phyloP scores from a whole-genome alignment of 2,888 invertebrate species.

The Caenorhabditis angaria region DNA sequence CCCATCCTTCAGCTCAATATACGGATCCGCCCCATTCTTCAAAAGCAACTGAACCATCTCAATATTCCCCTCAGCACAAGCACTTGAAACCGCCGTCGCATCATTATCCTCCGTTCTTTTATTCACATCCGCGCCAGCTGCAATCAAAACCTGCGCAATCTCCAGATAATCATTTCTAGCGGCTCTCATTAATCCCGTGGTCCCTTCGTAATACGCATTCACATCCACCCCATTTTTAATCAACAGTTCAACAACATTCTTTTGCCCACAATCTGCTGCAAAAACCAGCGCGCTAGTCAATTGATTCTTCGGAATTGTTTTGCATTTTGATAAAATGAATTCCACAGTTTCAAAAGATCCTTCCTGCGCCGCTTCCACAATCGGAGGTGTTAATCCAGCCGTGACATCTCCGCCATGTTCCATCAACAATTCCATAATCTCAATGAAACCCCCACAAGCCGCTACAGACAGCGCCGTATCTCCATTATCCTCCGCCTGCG shows the following conservation, averaged over 20 bases:
- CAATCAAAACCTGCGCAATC: constrained; percentile 93
- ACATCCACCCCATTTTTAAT: constrained; percentile 84
- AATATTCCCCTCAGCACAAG: constrained; percentile 91
- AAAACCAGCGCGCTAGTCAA: constrained; percentile 21
- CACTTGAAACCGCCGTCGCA: constrained; percentile 93
- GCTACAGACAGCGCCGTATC: constrained; percentile 93
- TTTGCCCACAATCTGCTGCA: constrained; percentile 72
- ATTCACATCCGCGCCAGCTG: constrained; percentile 85
- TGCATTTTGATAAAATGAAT: constrained; percentile 71
- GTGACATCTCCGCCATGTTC: constrained; percentile 94
- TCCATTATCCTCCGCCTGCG: constrained; percentile 97
- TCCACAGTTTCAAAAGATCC: constrained; percentile 90
- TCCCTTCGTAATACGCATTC: constrained; percentile 94
- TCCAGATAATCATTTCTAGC: constrained; percentile 93
- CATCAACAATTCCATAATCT: constrained; percentile 92
- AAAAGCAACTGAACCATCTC: constrained; percentile 90
- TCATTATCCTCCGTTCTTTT: constrained; percentile 77
- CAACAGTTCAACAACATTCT: constrained; percentile 91
- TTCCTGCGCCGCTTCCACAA: constrained; percentile 98
- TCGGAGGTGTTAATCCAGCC: constrained; percentile 91
- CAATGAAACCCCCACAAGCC: constrained; percentile 87
- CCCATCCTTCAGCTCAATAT: constrained; percentile 92
- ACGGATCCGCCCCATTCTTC: constrained; percentile 90
- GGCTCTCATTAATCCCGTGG: constrained; percentile 98
- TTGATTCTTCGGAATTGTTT: constrained; percentile 23